These are phyloP conservation scores for Pseudotriccus pelzelni DNA, from an alignment of 2,797 vertebrate genomes.

Conservation along the genomic window DNA sequence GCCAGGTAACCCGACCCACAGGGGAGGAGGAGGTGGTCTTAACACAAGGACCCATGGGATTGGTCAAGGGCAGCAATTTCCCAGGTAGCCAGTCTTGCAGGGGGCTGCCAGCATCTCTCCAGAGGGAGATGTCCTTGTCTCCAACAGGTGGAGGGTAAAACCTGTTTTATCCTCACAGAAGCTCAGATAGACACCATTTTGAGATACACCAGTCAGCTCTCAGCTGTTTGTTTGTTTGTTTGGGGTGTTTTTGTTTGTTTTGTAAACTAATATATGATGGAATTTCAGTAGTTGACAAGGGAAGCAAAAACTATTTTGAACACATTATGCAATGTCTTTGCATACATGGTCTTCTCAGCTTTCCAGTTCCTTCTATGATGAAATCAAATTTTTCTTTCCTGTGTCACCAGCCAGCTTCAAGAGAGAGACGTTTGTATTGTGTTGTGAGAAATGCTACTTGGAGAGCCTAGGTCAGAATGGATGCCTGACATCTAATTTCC, in stretches of 20 bases:
- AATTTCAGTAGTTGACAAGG: not conserved
- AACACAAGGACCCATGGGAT: no score
- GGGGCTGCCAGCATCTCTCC: no score
- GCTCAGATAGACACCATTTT: not conserved
- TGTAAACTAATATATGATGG: fast-evolving
- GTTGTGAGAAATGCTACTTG: not conserved
- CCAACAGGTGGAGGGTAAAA: not conserved
- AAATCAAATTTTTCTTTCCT: not conserved
- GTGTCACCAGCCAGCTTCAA: not conserved
- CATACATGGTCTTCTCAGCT: not conserved
- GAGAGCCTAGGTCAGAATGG: not conserved
- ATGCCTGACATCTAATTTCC: not conserved
- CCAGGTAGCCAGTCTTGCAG: no score
- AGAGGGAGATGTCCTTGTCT: no score
- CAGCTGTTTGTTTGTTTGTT: no score
- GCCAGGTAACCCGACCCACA: no score
- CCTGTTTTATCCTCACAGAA: not conserved
- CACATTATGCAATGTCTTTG: not conserved
- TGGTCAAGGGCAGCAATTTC: no score
- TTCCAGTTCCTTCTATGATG: not conserved
- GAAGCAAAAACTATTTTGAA: not conserved
- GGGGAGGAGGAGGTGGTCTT: no score
- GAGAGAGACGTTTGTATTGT: not conserved
- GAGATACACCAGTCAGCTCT: not conserved
- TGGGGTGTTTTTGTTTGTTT: not conserved